Evolutionary conservation across 1,140 invertebrate species (phyloP), one percentile per base, ranked within the genome.

Genomic region (Caerostris darwini): DNA sequence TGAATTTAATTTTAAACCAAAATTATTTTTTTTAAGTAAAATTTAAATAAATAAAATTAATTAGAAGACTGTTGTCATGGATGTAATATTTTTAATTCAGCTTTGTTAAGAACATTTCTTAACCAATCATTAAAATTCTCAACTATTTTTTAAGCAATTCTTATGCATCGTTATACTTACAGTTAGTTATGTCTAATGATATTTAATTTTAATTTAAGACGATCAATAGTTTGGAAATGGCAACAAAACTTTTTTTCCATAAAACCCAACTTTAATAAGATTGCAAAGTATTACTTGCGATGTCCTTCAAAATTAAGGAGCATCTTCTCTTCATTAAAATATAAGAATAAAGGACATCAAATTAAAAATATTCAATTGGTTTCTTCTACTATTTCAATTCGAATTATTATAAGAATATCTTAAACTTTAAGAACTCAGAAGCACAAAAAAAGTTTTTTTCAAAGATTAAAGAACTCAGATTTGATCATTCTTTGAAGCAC

Each of bases 401-500:
- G 34, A 83, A 83, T 83, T 57, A 57, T 57, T 85, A 85, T 56
- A 57, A 85, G 54, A 85, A 85, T n/a, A 14, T 85, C 4, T 8
- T 57, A 17, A n/a, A 54, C n/a, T 81, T 50, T n/a, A n/a, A 50
- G 17, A n/a, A 34, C 12, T 77, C 5, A 77, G 69, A 77, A 8
- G 10, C 69, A 77, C 14, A n/a, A n/a, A 77, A 77, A 77, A 77
- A 77, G 50, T n/a, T n/a, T n/a, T n/a, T n/a, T n/a, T 34, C 0
- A 10, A 53, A 77, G 69, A 85, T 57, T 57, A 57, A 85, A 77
- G 69, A 77, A 64, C 85, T n/a, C 0, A 58, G 12, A 87, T 87
- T 87, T 87, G 85, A 87, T 87, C 85, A n/a, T 14, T 87, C 58
- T 87, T 77, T 87, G 59, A 61, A 34, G 85, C 85, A 87, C 85